Base-by-base conservation (phyloP, 2,113 vertebrate genomes). In the Paramisgurnus dabryanus region DNA sequence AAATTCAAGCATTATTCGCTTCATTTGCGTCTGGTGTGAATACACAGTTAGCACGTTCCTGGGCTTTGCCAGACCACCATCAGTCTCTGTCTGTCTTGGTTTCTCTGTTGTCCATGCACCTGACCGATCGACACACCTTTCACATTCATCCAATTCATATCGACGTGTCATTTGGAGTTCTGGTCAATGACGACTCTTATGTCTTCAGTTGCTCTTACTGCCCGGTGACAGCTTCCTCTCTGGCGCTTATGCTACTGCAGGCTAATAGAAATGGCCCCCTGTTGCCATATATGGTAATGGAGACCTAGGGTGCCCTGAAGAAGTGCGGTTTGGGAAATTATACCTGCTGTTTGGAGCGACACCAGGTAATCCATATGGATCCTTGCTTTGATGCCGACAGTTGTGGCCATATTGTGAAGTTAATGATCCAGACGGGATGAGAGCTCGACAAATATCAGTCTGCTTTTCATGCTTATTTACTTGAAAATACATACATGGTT, bases 311-410 rank as follows among this genome's bases (percentile, higher is more conserved):
- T 75, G 47, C 12, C 10, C 15, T 18, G 6, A 15, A 81, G 79
- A 13, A 61, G 71, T 55, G 11, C 39, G 63, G 27, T 61, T 81
- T 12, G 5, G 66, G 58, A 65, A 63, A 64, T 67, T 17, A 45
- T 75, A 63, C 79, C 74, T 78, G 64, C 69, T 70, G 58, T 78
- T 78, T 68, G 68, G 68, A 77, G 61, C 41, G 11, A 40, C 55
- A n/a, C 69, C 45, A 72, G 70, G 64, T 27, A 74, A 81, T 83
- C 68, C 13, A 22, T 72, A 60, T 49, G 73, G 73, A 43, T 49
- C 39, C 70, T 47, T 74, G 50, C 71, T 67, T 81, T 75, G 55
- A 68, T 75, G 63, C 55, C 34, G 53, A 27, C 71, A 67, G 27
- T n/a, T 67, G 64, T 22, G 15, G 66, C 18, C 79, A 45, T 74